Evolutionary conservation across 2,888 invertebrate species (phyloP).

Genomic region (Ennomos erosarius): DNA sequence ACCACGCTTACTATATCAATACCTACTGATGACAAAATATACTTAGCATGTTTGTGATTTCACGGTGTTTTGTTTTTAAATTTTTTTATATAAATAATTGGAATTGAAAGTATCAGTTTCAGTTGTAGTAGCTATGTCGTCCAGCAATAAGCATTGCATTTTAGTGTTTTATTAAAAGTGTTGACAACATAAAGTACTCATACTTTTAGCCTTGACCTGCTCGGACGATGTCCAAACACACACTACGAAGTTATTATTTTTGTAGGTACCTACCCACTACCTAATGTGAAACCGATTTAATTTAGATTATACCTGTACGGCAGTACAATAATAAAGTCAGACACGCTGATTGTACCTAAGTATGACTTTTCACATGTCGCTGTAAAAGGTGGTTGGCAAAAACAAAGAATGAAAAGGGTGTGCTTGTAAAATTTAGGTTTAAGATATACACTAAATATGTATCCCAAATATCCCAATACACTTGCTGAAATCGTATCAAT

Average conservation of each 20-base stretch:
- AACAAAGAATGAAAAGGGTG: not conserved
- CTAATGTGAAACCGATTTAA: constrained; percentile 23
- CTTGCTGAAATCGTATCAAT: constrained; percentile 9
- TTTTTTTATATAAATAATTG: no score
- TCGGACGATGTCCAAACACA: constrained; percentile 8
- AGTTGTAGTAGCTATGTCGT: not conserved
- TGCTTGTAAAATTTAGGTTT: no score
- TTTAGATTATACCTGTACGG: constrained; percentile 13
- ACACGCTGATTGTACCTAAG: no score
- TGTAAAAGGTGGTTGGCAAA: no score
- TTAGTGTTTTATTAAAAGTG: constrained; percentile 17
- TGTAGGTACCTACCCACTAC: not conserved
- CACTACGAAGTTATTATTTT: constrained; percentile 7
- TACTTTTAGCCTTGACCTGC: constrained; percentile 27
- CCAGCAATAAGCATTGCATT: constrained; percentile 7
- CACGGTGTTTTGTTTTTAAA: no score
- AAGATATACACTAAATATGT: no score
- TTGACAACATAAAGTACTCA: constrained; percentile 10
- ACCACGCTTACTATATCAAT: no score
- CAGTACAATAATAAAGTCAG: no score
- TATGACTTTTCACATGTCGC: no score
- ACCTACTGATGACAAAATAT: no score
- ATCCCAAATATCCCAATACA: not conserved
- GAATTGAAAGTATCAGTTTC: not conserved
- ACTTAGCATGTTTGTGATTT: no score